Base-by-base conservation (phyloP, 1,140 invertebrate species). In the Pteromalus puparum region DNA sequence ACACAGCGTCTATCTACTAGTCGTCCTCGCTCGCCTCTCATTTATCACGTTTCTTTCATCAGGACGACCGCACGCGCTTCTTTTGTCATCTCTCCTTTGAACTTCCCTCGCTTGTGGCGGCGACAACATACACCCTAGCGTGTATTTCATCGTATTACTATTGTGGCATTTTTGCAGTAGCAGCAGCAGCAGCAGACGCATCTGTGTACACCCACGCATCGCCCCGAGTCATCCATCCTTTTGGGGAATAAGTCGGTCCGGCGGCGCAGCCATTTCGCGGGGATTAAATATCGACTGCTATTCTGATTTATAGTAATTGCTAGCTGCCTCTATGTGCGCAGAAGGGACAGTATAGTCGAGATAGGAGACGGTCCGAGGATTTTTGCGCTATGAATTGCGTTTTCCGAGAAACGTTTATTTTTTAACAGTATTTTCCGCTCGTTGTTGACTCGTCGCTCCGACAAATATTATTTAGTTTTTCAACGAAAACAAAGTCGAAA, bases 261-360 rank as follows among this genome's bases (percentile, higher is more conserved):
- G 38, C 89, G 90, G 88, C 90, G 89, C 53, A 61, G 53, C 90
- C 88, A 91, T 92, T 91, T 90, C 89, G 88, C 89, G 89, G 90
- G 91, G 91, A 92, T 92, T 92, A 92, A 92, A 92, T 92, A 92
- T 92, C 91, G 91, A 92, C 91, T 92, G 90, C 91, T 89, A 92
- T 92, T 92, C 90, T 92, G 91, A 92, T 92, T 92, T 92, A 92
- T 92, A 92, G 91, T 92, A 92, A 92, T 92, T 92, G 91, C 91
- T 92, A 92, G 91, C 91, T 88, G 61, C 30, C 7, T 21, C 28
- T 89, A 83, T 85, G 86, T 84, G 87, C 82, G 84, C 87, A 87
- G 88, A 87, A 87, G 85, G 86, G 86, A 87, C 70, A 75, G 81
- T 82, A 46, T 34, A 34, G 30, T 34, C 30, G 38, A 26, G 13